Conservation (phyloP, 2,797 vertebrate genomes). For the Artibeus lituratus region DNA sequence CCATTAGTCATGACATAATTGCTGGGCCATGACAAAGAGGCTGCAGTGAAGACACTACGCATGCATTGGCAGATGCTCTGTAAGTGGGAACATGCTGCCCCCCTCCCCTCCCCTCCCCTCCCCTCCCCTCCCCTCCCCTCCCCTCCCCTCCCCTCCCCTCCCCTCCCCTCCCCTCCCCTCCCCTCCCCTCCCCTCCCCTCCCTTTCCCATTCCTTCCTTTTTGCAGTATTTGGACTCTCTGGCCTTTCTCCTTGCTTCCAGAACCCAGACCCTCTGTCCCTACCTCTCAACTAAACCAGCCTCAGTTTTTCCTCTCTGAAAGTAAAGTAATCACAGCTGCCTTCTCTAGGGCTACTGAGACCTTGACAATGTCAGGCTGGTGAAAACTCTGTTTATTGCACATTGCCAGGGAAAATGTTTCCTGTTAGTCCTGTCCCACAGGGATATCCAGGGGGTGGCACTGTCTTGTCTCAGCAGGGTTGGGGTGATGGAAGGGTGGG, state of each 20-base stretch:
- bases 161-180: neutral
- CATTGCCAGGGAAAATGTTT: neutral
- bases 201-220: too few relatives aligned
- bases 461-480: neutral
- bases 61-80: accelerated
- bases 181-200: neutral
- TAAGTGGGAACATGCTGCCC: too few relatives aligned
- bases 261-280: neutral
- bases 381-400: neutral
- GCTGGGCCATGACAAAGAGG: neutral
- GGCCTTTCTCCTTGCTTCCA: neutral
- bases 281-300: neutral
- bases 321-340: neutral
- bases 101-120: neutral
- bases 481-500: neutral
- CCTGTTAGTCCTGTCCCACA: too few relatives aligned
- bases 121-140: too few relatives aligned
- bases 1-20: neutral
- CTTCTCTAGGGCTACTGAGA: neutral
- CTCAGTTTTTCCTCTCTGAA: neutral
- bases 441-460: neutral
- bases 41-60: neutral
- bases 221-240: neutral
- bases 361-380: neutral
- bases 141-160: neutral